Evolutionary conservation across 2,113 vertebrate species (phyloP), one percentile per base, ranked within the genome.

Genomic region (Gopherus flavomarginatus): DNA sequence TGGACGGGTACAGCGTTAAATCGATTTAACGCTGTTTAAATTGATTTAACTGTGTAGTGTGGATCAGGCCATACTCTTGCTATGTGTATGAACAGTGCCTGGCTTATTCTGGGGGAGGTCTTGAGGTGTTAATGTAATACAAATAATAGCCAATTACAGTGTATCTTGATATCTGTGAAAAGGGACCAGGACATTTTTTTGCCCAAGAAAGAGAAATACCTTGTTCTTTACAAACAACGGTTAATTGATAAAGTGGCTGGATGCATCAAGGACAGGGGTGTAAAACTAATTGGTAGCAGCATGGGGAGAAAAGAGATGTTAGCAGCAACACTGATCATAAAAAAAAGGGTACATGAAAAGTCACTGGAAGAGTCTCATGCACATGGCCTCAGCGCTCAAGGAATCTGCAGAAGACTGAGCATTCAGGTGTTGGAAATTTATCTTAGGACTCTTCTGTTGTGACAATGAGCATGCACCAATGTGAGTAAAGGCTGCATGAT

Each of bases 21-120:
- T n/a, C n/a, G n/a, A n/a, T n/a, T n/a, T n/a, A n/a, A n/a, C n/a
- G n/a, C n/a, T n/a, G n/a, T n/a, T n/a, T n/a, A n/a, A n/a, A n/a
- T n/a, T n/a, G n/a, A n/a, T n/a, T n/a, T n/a, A n/a, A n/a, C n/a
- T n/a, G n/a, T n/a, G n/a, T n/a, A n/a, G n/a, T n/a, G n/a, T n/a
- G n/a, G n/a, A n/a, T n/a, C n/a, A n/a, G n/a, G n/a, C n/a, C n/a
- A n/a, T 69, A 17, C 31, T 8, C 29, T 89, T 83, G 7, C n/a
- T n/a, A 13, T 17, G 4, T 1, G 0, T 29, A 44, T 13, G 42
- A 22, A 77, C n/a, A 44, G 17, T 62, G 17, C 35, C 16, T n/a
- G 12, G 21, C 53, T 57, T 57, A 11, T 19, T 21, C 49, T 69
- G 38, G 22, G 11, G 24, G 72, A 27, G 72, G 8, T 72, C 62